Percentiles rank a stretch among this genome's conserved stretches.
phyloP scores from a whole-genome alignment of 2,888 invertebrate species.

The Tenthredo amoena region DNA sequence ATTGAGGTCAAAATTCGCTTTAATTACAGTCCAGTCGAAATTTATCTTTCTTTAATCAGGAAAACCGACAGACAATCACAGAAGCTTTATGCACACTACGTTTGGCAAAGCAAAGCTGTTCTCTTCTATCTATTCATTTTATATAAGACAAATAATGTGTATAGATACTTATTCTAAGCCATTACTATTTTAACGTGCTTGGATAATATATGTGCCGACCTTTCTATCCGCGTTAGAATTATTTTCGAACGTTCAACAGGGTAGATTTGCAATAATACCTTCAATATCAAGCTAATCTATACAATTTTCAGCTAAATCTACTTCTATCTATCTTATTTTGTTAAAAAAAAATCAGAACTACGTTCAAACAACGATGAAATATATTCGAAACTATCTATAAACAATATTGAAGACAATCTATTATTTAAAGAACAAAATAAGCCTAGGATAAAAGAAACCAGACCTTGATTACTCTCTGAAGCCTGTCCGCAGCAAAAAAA shows the following conservation, averaged over 20 bases:
- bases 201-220: background rate
- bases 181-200: background rate
- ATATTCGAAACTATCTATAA: background rate
- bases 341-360: background rate
- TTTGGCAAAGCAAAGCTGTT: constrained; percentile 8
- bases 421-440: too few relatives aligned
- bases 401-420: background rate
- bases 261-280: background rate
- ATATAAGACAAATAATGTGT: background rate
- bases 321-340: too few relatives aligned
- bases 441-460: background rate
- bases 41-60: background rate
- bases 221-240: background rate
- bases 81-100: background rate
- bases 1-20: too few relatives aligned
- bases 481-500: background rate
- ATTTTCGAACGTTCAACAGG: background rate
- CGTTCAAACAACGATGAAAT: background rate
- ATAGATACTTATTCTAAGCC: background rate
- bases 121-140: background rate
- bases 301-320: too few relatives aligned
- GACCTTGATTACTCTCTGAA: background rate
- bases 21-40: background rate
- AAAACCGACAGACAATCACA: background rate
- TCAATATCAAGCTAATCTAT: background rate